Percentiles rank a stretch among this genome's conserved stretches.
Conservation (phyloP, 1,140 invertebrate genomes). For the Pissodes strobi region DNA sequence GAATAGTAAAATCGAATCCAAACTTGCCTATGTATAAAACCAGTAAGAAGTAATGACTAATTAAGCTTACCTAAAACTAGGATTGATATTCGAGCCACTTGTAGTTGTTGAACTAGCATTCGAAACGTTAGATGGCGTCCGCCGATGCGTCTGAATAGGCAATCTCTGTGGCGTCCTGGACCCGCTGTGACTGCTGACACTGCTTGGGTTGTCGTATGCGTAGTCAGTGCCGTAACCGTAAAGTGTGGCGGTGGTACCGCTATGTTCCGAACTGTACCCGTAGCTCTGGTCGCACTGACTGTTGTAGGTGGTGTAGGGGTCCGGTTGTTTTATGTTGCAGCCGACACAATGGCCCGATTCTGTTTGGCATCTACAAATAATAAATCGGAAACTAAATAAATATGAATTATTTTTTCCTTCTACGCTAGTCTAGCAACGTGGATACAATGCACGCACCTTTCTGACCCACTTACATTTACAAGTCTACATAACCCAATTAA, state of each 20-base stretch:
- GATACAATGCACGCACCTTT: too few relatives aligned
- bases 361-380: constrained; percentile 38
- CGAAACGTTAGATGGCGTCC: constrained; percentile 75
- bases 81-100: constrained; percentile 58
- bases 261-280: constrained; percentile 55
- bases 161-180: constrained; percentile 56
- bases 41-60: too few relatives aligned
- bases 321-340: constrained; percentile 26
- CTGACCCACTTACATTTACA: too few relatives aligned
- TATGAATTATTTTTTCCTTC: too few relatives aligned
- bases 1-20: too few relatives aligned
- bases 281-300: constrained; percentile 47
- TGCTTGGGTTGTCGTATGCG: constrained; percentile 66
- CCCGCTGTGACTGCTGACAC: constrained; percentile 58
- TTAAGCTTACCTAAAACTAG: constrained; percentile 61
- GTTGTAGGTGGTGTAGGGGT: constrained; percentile 26
- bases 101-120: constrained; percentile 65
- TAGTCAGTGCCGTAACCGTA: constrained; percentile 56
- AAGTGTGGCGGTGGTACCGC: constrained; percentile 47
- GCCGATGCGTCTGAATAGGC: constrained; percentile 62
- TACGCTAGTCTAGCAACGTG: too few relatives aligned
- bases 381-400: too few relatives aligned
- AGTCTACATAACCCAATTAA: too few relatives aligned
- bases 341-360: constrained; percentile 40
- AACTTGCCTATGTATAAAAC: too few relatives aligned